Base-by-base conservation (phyloP, 1,140 invertebrate species). In the Berghia stephanieae region DNA sequence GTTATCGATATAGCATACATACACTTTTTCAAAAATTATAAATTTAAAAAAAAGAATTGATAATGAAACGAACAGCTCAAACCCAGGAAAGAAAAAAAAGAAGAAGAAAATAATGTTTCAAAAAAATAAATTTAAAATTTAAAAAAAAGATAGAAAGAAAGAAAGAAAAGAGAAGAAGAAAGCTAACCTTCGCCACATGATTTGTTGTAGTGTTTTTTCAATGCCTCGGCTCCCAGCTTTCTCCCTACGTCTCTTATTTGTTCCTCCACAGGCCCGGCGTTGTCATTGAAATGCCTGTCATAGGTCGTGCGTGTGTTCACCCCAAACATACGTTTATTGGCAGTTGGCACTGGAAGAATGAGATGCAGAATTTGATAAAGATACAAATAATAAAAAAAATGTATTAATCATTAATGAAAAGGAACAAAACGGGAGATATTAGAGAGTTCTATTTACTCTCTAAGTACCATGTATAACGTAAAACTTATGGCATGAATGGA, bases 231-330 rank as follows among this genome's bases (percentile, higher is more conserved):
- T n/a, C 74, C 84, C 1, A 85, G 75, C 79, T 80, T 83, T 34
- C 79, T 78, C 27, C 82, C 81, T 18, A 83, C 44, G 36, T 86
- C 84, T 71, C 82, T 77, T 13, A 86, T 81, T 36, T 86, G 84
- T 27, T 78, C 42, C 16, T 80, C 79, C 6, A 85, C 80, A 36
- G 81, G 74, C 16, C 75, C 77, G 10, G 83, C 79, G 43, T 81
- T 83, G 44, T 87, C 84, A 63, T 86, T 88, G 76, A 79, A 88
- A 74, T 86, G 82, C 1, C 83, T 74, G 72, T 86, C 85, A 67
- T 88, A 88, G 3, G 86, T 86, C 13, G 86, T 88, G 44, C 83
- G 77, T 40, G 78, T 79, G 63, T 83, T 84, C 21, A 87, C 79
- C 73, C 83, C 83, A 57, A 81, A 80, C 38, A 83, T 77, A 2